Evolutionary conservation across 2,797 vertebrate genomes (phyloP), one percentile per base, ranked within the genome.

Genomic region (Eulemur coronatus): DNA sequence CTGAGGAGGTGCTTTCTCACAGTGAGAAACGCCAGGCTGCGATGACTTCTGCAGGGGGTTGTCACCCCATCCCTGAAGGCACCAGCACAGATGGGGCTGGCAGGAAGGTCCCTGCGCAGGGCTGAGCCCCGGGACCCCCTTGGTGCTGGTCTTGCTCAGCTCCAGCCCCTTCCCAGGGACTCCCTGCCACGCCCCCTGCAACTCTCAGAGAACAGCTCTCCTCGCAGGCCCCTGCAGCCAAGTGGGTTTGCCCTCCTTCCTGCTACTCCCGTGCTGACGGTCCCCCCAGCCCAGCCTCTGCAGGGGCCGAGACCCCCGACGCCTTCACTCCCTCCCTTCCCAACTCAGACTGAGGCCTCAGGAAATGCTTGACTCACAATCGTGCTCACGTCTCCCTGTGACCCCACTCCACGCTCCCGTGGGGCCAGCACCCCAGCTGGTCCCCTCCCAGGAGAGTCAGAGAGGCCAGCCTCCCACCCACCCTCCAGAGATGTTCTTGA

Each of bases 291-390:
- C 9, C 35, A 22, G 22, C 30, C 35, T 18, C 30, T 1, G 41
- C 50, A 57, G 8, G 17, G 5, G 2, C 10, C 7, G 1, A 6
- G 50, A 28, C 0, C 24, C 30, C 30, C n/a, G 4, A 9, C 6
- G 5, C 41, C n/a, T 11, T 0, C 13, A 8, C 7, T 4, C 35
- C 48, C 28, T 22, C 73, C 15, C 20, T 35, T 10, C 67, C 76
- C 20, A 0, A 1, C 28, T 65, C 30, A 1, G 20, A 12, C 0
- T 28, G 52, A 4, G n/a, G 33, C 38, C 41, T 50, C 22, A 18
- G 46, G 7, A 33, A 28, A 26, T 0, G 0, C 26, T 10, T 1
- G 8, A 26, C 30, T 22, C 13, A 13, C 41, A 52, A 38, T 24
- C 3, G 0, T 17, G n/a, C 26, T 63, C 24, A 3, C 0, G 3